These are phyloP conservation scores for Leptinotarsa rubiginosa DNA, from an alignment of 2,888 invertebrate species.

Conservation along the genomic window DNA sequence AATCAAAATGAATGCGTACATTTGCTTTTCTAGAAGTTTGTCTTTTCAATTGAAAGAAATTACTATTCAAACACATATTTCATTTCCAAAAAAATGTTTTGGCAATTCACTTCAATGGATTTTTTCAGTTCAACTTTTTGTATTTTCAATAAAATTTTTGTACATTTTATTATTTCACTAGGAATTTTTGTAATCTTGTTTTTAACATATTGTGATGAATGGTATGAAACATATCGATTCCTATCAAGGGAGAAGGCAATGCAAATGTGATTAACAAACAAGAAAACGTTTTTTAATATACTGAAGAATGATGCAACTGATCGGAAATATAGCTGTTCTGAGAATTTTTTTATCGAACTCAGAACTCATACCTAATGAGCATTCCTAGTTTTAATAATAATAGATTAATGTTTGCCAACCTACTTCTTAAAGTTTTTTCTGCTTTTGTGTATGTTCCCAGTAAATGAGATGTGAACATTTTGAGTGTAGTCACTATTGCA, in stretches of 20 bases:
- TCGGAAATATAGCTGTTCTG: neutral
- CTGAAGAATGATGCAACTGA: neutral
- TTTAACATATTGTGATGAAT: constrained; percentile 4
- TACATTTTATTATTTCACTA: constrained; percentile 1
- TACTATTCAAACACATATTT: no score
- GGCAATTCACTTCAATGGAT: neutral
- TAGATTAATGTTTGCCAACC: constrained; percentile 8
- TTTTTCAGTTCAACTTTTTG: neutral
- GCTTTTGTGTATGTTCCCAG: neutral
- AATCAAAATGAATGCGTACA: neutral
- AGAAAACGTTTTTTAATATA: neutral
- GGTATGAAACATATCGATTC: constrained; percentile 11
- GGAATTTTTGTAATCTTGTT: constrained; percentile 1
- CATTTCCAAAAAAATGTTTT: neutral
- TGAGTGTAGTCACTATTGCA: neutral
- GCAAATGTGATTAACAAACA: neutral
- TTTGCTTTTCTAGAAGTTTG: neutral
- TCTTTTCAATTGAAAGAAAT: no score
- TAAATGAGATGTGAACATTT: neutral
- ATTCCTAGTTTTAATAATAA: constrained; percentile 14
- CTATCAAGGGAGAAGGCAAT: neutral
- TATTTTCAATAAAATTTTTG: neutral
- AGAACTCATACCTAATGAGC: constrained; percentile 1
- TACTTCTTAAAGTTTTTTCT: neutral
- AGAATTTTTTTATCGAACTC: neutral